Base-by-base conservation (phyloP, 2,888 invertebrate genomes). In the Orthosia gracilis region DNA sequence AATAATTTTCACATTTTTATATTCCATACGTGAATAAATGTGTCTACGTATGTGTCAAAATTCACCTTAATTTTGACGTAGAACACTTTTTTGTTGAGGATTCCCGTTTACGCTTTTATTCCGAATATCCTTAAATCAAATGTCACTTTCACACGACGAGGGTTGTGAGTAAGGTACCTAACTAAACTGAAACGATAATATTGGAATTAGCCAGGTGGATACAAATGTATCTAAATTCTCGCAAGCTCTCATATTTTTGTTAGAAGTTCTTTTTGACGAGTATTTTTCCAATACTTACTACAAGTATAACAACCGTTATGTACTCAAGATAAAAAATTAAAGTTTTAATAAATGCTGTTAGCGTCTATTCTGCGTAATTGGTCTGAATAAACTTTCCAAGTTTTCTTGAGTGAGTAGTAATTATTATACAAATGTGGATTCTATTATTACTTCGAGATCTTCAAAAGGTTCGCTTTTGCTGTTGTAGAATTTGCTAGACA, bases 91-190 rank as follows among this genome's bases (percentile, higher is more conserved):
- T 58, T 67, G 55, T 61, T 55, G 55, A 73, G 52, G 67, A 71
- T 70, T 26, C 57, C 2, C 49, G 61, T 64, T 69, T 63, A 76
- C 70, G 62, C 74, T 82, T 85, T 84, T 83, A 76, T 84, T 83
- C 68, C 54, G 61, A 78, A 82, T 79, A 76, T 76, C 69, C 70
- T 83, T 84, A 87, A 89, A 88, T 89, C 84, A 89, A 84, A 87
- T 85, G 89, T 89, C 89, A 88, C 75, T 79, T 88, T 85, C 88
- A 87, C 84, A 72, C 81, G 87, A 89, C 84, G 81, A 85, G 88
- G 88, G 88, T 88, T 76, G 74, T 80, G 80, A 85, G 68, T 68
- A 73, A 73, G 82, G 85, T 83, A 72, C 75, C 78, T 85, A 72
- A 76, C 78, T 85, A 86, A 85, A 82, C 82, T 79, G 65, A 82